Evolutionary conservation across 1,140 invertebrate species (phyloP).

Genomic region (Aphaenogaster rudis): DNA sequence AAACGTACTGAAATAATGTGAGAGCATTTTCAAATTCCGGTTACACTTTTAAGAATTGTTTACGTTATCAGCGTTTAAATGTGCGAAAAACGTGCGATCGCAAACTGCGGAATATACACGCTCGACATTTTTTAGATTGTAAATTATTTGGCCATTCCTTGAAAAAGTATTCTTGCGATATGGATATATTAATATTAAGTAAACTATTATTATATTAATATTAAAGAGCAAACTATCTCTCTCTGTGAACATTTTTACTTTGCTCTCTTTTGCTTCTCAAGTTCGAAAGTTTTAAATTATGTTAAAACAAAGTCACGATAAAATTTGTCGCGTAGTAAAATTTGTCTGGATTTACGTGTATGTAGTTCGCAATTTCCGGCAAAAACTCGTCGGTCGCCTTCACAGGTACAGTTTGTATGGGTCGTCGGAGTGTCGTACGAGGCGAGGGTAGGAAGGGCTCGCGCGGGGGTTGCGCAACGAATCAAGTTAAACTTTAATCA

Average conservation of each 20-base stretch:
- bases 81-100: no score
- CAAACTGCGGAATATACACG: neutral
- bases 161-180: neutral
- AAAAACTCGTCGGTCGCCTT: constrained; percentile 18
- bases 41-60: neutral
- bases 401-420: neutral
- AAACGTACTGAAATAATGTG: neutral
- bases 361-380: constrained; percentile 17
- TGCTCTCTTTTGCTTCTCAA: neutral
- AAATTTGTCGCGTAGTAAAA: neutral
- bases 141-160: neutral
- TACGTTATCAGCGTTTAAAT: constrained; percentile 15
- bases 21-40: constrained; percentile 7
- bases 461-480: constrained; percentile 44
- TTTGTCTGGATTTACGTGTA: neutral
- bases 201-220: neutral
- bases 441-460: neutral
- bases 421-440: neutral
- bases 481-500: constrained; percentile 84
- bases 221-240: neutral
- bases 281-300: neutral
- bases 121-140: neutral
- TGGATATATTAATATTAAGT: neutral
- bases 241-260: neutral
- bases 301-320: constrained; percentile 16